Conservation (phyloP, 1,140 invertebrate genomes). For the Aricia agestis region DNA sequence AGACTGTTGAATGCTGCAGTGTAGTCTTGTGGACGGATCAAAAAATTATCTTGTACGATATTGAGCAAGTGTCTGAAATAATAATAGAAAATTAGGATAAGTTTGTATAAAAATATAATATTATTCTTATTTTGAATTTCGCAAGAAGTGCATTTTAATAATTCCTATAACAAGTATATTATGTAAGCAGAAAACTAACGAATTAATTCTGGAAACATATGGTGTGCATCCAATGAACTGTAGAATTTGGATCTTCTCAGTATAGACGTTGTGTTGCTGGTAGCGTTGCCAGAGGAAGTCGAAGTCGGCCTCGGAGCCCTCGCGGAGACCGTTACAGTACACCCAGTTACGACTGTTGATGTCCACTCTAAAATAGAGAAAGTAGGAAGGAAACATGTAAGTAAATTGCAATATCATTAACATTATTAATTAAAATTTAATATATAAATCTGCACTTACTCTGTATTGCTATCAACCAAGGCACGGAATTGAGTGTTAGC, state of each 20-base stretch:
- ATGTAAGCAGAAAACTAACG: constrained; percentile 56
- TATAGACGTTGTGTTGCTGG: constrained; percentile 61
- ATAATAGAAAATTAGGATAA: neutral
- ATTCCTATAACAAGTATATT: too few species aligned
- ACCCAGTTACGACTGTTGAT: constrained; percentile 67
- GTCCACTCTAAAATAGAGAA: constrained; percentile 57
- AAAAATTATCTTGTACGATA: constrained; percentile 41
- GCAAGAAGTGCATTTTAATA: too few species aligned
- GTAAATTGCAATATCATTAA: neutral
- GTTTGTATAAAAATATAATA: too few species aligned
- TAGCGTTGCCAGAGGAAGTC: constrained; percentile 74
- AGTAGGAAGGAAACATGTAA: neutral
- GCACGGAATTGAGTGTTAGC: constrained; percentile 39
- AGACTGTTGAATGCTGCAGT: constrained; percentile 62
- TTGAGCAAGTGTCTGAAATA: constrained; percentile 40
- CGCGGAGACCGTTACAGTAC: constrained; percentile 78
- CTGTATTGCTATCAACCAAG: constrained; percentile 29
- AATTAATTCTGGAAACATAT: constrained; percentile 47
- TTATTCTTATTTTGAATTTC: too few species aligned
- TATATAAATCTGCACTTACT: constrained; percentile 37
- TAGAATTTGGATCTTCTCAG: constrained; percentile 74
- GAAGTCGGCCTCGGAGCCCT: constrained; percentile 69
- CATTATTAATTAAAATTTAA: neutral
- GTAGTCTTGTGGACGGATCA: constrained; percentile 67
- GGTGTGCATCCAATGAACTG: constrained; percentile 74